These are phyloP conservation scores for Heliocidaris erythrogramma DNA, from an alignment of 35 echinoderm and acorn worm species.

Conservation along the genomic window DNA sequence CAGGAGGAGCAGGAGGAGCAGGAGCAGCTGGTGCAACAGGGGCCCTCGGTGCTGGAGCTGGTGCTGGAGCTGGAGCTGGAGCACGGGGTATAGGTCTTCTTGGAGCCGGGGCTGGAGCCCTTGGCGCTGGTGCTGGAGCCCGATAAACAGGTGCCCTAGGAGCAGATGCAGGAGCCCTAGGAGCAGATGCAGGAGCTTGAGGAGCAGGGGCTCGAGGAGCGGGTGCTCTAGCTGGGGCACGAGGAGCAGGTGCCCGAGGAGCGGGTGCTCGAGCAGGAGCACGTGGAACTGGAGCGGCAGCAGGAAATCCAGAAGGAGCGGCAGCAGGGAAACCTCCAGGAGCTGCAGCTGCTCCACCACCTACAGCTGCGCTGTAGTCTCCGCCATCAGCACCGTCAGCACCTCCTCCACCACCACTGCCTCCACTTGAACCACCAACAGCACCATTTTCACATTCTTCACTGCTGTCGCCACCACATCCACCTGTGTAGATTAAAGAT, in stretches of 20 bases:
- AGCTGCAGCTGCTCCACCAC: not conserved
- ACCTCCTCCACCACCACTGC: not conserved
- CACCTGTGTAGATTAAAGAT: too few relatives aligned
- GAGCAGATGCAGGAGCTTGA: not conserved
- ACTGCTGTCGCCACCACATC: constrained; percentile 36
- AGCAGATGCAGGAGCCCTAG: not conserved
- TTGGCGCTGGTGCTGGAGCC: not conserved
- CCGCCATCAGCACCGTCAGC: not conserved
- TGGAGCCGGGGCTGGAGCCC: constrained; percentile 21
- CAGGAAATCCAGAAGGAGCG: not conserved
- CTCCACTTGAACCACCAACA: not conserved
- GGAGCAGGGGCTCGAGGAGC: not conserved
- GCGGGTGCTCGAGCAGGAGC: not conserved
- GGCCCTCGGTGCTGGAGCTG: not conserved
- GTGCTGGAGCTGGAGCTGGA: constrained; percentile 16
- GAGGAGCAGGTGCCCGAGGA: not conserved
- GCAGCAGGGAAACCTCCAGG: constrained; percentile 16
- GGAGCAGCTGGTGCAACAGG: not conserved
- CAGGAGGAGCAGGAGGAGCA: not conserved
- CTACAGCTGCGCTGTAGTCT: not conserved
- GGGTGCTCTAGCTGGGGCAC: not conserved
- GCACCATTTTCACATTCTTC: constrained; percentile 27
- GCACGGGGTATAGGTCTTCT: not conserved
- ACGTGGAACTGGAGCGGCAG: not conserved
- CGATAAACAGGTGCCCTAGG: not conserved